phyloP scores from a whole-genome alignment of 2,113 vertebrate species.

The Bufo bufo region DNA sequence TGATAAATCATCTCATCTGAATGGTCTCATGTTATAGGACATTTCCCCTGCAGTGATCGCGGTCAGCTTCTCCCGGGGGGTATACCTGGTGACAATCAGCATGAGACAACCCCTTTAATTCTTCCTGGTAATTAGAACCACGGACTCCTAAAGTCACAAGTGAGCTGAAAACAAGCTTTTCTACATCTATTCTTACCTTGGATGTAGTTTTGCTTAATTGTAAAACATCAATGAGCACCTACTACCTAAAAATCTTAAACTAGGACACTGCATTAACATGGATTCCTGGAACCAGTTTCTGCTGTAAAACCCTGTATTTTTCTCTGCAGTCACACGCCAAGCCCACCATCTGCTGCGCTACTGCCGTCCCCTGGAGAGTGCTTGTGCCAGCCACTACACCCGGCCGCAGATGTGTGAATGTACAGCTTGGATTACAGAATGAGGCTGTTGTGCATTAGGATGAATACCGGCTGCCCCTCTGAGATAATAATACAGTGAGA shows the following conservation, averaged over 20 bases:
- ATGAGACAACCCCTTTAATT: too few species aligned
- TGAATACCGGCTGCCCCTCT: background rate
- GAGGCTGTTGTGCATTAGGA: background rate
- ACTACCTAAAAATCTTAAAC: too few species aligned
- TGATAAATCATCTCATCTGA: too few species aligned
- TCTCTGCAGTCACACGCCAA: background rate
- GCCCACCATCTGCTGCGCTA: slow-evolving; percentile 19
- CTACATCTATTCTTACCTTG: background rate
- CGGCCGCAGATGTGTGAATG: background rate
- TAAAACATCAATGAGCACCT: background rate
- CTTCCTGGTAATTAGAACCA: too few species aligned
- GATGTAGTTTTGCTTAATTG: background rate
- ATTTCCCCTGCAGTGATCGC: too few species aligned
- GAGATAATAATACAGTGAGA: background rate
- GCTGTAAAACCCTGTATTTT: background rate
- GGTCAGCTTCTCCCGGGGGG: too few species aligned
- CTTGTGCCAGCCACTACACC: background rate
- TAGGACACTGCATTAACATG: background rate
- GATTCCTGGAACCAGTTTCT: background rate
- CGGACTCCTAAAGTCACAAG: too few species aligned
- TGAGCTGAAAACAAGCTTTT: too few species aligned
- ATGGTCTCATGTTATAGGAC: too few species aligned
- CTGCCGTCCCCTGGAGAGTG: background rate
- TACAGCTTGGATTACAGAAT: background rate
- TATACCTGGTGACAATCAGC: too few species aligned